Percentiles rank a stretch among this genome's conserved stretches.
phyloP scores from a whole-genome alignment of 1,140 invertebrate species.

The Bradynema listronoti region DNA sequence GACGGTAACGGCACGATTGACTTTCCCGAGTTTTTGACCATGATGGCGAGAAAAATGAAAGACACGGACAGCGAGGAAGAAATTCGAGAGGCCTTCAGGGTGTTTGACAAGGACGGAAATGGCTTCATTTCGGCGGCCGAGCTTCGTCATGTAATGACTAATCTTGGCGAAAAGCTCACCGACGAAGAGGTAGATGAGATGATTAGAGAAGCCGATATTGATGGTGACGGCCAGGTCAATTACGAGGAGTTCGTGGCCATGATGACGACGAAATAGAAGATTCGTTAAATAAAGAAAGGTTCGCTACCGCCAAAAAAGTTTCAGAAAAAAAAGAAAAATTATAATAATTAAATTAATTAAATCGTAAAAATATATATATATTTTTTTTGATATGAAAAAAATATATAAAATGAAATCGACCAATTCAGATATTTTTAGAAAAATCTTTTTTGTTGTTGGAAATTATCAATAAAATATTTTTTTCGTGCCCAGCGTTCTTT shows the following conservation, averaged over 20 bases:
- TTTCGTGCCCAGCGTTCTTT: too few species aligned
- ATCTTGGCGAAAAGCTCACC: constrained; percentile 90
- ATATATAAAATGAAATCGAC: too few species aligned
- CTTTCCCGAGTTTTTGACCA: constrained; percentile 95
- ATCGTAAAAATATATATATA: neutral
- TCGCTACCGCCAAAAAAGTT: neutral
- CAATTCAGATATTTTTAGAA: too few species aligned
- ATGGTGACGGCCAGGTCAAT: constrained; percentile 97
- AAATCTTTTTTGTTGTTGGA: too few species aligned
- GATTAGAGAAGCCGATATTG: constrained; percentile 95
- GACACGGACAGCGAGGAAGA: constrained; percentile 97
- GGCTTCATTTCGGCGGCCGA: constrained; percentile 81
- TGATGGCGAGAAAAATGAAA: constrained; percentile 98
- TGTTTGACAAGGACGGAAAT: constrained; percentile 69
- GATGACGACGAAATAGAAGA: neutral
- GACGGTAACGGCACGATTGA: constrained; percentile 98
- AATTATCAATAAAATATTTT: too few species aligned
- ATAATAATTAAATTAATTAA: constrained; percentile 56
- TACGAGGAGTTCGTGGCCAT: constrained; percentile 69
- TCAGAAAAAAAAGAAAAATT: neutral
- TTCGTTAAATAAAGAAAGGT: neutral
- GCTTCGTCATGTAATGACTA: constrained; percentile 85
- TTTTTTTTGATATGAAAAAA: constrained; percentile 39
- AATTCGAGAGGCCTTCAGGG: constrained; percentile 94
- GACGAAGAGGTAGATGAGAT: constrained; percentile 98